Conservation (phyloP, 2,888 invertebrate genomes). For the Lasioglossum vierecki region DNA sequence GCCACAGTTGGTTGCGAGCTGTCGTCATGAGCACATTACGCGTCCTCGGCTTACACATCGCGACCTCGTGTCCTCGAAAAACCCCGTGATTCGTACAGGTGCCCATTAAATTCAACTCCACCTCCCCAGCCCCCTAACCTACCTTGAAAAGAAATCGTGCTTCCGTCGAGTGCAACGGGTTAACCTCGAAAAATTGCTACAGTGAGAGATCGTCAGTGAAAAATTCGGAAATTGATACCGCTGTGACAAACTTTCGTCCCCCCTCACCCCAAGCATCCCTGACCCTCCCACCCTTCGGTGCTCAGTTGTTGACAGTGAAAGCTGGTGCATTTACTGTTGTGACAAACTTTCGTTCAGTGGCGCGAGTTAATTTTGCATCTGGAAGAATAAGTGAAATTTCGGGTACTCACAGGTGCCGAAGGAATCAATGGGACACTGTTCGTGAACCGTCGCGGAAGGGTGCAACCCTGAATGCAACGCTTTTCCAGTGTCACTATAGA, state of each 20-base stretch:
- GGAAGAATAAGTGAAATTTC: background rate
- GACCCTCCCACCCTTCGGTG: background rate
- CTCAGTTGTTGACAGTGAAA: background rate
- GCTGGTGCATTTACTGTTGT: background rate
- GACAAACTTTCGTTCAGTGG: background rate
- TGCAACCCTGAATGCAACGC: background rate
- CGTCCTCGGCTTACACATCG: conserved; percentile 47
- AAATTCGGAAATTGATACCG: background rate
- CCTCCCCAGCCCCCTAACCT: background rate
- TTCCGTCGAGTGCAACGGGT: conserved; percentile 26
- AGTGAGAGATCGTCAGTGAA: background rate
- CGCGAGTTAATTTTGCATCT: background rate
- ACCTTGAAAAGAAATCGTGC: conserved; percentile 3
- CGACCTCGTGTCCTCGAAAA: conserved; percentile 54
- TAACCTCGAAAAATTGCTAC: background rate
- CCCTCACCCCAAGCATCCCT: background rate
- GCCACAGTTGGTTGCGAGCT: conserved; percentile 82
- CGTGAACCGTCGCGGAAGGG: background rate
- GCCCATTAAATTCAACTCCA: background rate
- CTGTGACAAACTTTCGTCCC: background rate
- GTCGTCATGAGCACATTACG: conserved; percentile 75
- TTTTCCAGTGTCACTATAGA: background rate
- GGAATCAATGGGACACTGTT: background rate
- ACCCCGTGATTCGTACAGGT: conserved; percentile 43
- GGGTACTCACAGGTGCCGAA: background rate